These are phyloP conservation scores for Acrobasis consociella DNA, from an alignment of 2,888 invertebrate species.

Conservation along the genomic window DNA sequence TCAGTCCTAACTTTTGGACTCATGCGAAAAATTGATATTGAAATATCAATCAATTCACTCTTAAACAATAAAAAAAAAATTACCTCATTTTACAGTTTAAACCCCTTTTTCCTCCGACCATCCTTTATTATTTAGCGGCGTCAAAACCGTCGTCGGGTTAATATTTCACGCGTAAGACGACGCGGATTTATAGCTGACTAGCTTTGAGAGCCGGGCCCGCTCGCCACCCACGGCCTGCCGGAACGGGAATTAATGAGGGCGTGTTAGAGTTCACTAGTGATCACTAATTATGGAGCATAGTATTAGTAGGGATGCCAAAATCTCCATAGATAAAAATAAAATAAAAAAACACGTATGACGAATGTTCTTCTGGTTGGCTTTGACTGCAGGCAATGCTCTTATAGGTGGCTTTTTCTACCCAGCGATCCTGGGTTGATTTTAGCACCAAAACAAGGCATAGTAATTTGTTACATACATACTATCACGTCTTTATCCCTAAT, in stretches of 20 bases:
- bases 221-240: constrained; percentile 20
- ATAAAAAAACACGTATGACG: no score
- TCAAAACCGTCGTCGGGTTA: constrained; percentile 76
- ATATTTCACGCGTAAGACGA: constrained; percentile 64
- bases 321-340: no score
- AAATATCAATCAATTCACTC: no score
- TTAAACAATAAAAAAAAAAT: neutral
- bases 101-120: constrained; percentile 30
- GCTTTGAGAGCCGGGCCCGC: constrained; percentile 11
- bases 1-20: no score
- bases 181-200: constrained; percentile 29
- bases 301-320: neutral
- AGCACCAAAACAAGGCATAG: no score
- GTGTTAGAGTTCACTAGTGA: constrained; percentile 20
- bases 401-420: no score
- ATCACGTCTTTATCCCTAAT: no score
- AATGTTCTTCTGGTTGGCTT: no score
- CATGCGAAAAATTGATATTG: no score
- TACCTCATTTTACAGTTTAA: neutral
- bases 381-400: no score
- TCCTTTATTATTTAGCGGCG: constrained; percentile 67
- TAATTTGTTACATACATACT: no score
- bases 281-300: constrained; percentile 5
- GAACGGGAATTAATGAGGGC: constrained; percentile 20
- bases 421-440: no score